Evolutionary conservation across 2,113 vertebrate species (phyloP).

Genomic region (Isichthys henryi): DNA sequence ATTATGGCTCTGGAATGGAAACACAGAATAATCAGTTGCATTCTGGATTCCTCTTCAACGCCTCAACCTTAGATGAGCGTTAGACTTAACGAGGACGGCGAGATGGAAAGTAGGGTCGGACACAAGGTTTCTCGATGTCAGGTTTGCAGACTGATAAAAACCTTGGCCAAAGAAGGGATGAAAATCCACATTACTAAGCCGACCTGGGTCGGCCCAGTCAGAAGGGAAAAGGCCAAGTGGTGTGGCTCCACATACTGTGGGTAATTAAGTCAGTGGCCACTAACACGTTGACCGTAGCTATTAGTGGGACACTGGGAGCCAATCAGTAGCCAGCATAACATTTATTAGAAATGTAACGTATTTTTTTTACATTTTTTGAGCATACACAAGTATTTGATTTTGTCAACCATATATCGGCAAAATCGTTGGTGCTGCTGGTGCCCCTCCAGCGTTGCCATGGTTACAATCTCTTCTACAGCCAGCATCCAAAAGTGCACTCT

Average conservation of each 20-base stretch:
- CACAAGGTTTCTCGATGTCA: not conserved
- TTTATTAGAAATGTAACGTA: not conserved
- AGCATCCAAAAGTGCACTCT: not conserved
- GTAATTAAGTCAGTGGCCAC: not conserved
- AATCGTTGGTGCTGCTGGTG: not conserved
- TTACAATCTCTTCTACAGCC: conserved; percentile 19
- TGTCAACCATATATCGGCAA: too few relatives aligned
- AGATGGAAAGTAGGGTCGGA: not conserved
- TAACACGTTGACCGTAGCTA: not conserved
- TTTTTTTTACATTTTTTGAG: not conserved
- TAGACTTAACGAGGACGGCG: not conserved
- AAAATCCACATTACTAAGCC: not conserved
- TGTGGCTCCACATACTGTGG: not conserved
- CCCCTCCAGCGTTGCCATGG: conserved; percentile 20
- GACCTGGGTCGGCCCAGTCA: not conserved
- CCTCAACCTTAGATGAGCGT: conserved; percentile 21
- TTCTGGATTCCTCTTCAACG: not conserved
- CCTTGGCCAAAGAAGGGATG: not conserved
- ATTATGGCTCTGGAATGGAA: conserved; percentile 77
- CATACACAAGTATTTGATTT: not conserved
- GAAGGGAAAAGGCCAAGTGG: not conserved
- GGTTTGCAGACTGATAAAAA: not conserved
- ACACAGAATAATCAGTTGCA: conserved; percentile 25
- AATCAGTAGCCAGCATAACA: not conserved
- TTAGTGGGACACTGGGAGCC: not conserved